phyloP scores from a whole-genome alignment of 2,888 invertebrate genomes.

The Globia sparganii region DNA sequence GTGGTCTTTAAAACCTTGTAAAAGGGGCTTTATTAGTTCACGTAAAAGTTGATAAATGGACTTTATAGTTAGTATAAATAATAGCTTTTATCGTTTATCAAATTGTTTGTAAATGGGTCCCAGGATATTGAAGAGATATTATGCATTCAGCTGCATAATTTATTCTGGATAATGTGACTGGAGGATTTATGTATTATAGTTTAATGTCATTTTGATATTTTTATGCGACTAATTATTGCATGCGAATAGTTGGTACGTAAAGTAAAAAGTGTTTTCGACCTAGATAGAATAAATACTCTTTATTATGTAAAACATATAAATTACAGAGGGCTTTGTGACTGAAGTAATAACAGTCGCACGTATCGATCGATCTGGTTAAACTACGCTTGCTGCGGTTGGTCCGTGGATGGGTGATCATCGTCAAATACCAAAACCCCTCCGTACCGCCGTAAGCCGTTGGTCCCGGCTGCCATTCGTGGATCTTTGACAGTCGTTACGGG shows the following conservation, averaged over 20 bases:
- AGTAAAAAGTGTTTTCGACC: too few relatives aligned
- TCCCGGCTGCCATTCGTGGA: too few relatives aligned
- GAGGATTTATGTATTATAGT: not conserved
- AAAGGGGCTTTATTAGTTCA: conserved; percentile 10
- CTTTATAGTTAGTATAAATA: not conserved
- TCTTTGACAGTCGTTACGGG: too few relatives aligned
- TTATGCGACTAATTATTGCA: not conserved
- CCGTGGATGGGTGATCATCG: too few relatives aligned
- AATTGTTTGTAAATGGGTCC: conserved; percentile 18
- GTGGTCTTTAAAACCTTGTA: conserved; percentile 7
- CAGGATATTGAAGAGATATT: not conserved
- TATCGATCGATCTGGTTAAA: too few relatives aligned
- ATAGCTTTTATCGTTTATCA: conserved; percentile 32
- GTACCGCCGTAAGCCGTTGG: too few relatives aligned
- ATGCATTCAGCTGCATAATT: conserved; percentile 13
- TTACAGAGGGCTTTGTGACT: too few relatives aligned
- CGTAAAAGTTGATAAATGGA: not conserved
- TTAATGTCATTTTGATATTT: not conserved
- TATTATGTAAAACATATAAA: too few relatives aligned
- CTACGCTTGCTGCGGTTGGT: too few relatives aligned
- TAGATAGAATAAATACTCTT: too few relatives aligned
- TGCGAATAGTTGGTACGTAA: not conserved
- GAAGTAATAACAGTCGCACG: too few relatives aligned
- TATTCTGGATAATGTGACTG: conserved; percentile 17
- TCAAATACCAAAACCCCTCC: too few relatives aligned